phyloP scores from a whole-genome alignment of 2,888 invertebrate genomes.

The Agrotis segetum region DNA sequence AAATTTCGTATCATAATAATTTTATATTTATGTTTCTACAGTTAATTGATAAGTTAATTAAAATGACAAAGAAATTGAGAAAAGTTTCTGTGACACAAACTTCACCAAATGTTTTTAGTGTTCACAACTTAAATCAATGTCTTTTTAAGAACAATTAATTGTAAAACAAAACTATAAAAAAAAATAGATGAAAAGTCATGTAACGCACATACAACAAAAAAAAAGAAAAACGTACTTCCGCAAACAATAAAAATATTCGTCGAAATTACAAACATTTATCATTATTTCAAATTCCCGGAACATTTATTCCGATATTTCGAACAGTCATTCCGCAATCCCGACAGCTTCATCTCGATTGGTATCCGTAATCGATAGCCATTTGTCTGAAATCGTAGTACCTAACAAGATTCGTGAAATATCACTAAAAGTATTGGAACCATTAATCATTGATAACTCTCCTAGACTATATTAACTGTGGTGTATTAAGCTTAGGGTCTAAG shows the following conservation, averaged over 20 bases:
- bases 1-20: background rate
- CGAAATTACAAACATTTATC: slow-evolving; percentile 13
- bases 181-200: background rate
- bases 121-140: background rate
- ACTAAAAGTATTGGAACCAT: slow-evolving; percentile 31
- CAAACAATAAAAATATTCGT: background rate
- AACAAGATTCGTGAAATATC: slow-evolving; percentile 34
- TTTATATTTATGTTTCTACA: background rate
- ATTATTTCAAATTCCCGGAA: slow-evolving; percentile 2
- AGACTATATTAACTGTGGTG: slow-evolving; percentile 50
- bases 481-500: slow-evolving; percentile 43
- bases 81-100: background rate
- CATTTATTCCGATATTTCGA: slow-evolving; percentile 18
- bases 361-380: slow-evolving; percentile 45
- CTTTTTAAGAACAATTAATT: no score
- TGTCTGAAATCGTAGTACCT: slow-evolving; percentile 22
- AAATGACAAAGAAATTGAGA: background rate
- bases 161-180: no score
- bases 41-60: background rate
- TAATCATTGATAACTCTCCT: slow-evolving; percentile 33
- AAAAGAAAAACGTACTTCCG: background rate
- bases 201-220: background rate
- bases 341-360: slow-evolving; percentile 23
- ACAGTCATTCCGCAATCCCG: slow-evolving; percentile 9
- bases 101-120: background rate